Conservation (phyloP, 1,140 invertebrate species). For the Neodiprion virginianus region DNA sequence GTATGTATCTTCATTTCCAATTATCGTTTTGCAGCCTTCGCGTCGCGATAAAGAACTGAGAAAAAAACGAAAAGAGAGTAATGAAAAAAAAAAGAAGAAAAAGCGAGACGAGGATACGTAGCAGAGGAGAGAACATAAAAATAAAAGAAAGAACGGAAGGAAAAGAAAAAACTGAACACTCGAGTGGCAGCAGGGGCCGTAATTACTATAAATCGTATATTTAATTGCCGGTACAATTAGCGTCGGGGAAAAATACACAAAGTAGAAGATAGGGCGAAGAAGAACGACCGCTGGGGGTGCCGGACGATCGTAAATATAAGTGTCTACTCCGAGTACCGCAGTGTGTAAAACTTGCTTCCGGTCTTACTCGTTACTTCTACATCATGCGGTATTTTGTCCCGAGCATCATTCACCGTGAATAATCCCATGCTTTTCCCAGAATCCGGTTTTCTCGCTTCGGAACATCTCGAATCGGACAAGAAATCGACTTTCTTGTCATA, state of each 20-base stretch:
- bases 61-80: not conserved
- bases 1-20: no score
- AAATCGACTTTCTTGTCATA: no score
- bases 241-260: not conserved
- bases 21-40: no score
- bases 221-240: constrained; percentile 7
- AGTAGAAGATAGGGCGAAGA: not conserved
- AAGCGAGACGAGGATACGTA: not conserved
- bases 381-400: no score
- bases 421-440: no score
- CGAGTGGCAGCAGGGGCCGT: not conserved
- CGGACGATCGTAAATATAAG: not conserved
- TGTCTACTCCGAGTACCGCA: not conserved
- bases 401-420: no score
- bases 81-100: not conserved
- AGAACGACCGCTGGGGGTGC: not conserved
- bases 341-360: no score
- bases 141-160: not conserved
- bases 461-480: no score
- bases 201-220: constrained; percentile 4
- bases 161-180: not conserved
- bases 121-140: not conserved
- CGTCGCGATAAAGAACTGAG: not conserved
- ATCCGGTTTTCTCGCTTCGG: no score
- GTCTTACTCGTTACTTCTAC: no score